Conservation (phyloP, 2,113 vertebrate genomes). For the Suricata suricatta region DNA sequence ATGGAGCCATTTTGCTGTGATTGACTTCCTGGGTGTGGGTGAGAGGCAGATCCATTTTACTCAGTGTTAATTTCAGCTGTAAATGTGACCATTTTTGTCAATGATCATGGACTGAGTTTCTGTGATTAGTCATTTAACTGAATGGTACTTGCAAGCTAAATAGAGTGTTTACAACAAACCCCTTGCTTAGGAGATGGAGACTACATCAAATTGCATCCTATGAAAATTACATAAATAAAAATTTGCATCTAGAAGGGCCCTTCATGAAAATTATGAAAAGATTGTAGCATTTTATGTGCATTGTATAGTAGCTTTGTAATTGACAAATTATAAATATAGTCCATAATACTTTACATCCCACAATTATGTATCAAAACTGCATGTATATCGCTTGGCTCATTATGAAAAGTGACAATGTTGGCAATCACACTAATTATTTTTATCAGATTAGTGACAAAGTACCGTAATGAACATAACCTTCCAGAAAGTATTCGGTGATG, state of each 20-base stretch:
- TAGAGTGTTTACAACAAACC: constrained; percentile 81
- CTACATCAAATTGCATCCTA: constrained; percentile 78
- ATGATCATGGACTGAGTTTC: constrained; percentile 78
- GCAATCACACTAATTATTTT: constrained; percentile 70
- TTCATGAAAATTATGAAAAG: constrained; percentile 72
- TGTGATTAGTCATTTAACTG: constrained; percentile 85
- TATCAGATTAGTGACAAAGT: constrained; percentile 77
- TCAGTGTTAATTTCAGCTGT: constrained; percentile 63
- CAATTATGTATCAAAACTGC: constrained; percentile 65
- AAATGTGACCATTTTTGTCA: constrained; percentile 73
- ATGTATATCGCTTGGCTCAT: constrained; percentile 59
- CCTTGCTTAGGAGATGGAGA: constrained; percentile 81
- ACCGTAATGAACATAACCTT: constrained; percentile 72
- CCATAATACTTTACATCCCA: constrained; percentile 45
- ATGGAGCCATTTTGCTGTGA: background rate
- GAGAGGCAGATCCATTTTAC: constrained; percentile 51
- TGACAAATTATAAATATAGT: constrained; percentile 27
- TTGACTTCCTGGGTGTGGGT: background rate
- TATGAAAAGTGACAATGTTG: constrained; percentile 53
- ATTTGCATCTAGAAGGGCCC: constrained; percentile 60
- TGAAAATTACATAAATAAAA: constrained; percentile 73
- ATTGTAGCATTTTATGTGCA: constrained; percentile 7
- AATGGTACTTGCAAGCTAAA: constrained; percentile 84
- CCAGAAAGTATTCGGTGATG: constrained; percentile 76
- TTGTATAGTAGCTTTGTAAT: background rate